Evolutionary conservation across 2,888 invertebrate genomes (phyloP), one percentile per base, ranked within the genome.

Genomic region (Ypsolopha scabrella): DNA sequence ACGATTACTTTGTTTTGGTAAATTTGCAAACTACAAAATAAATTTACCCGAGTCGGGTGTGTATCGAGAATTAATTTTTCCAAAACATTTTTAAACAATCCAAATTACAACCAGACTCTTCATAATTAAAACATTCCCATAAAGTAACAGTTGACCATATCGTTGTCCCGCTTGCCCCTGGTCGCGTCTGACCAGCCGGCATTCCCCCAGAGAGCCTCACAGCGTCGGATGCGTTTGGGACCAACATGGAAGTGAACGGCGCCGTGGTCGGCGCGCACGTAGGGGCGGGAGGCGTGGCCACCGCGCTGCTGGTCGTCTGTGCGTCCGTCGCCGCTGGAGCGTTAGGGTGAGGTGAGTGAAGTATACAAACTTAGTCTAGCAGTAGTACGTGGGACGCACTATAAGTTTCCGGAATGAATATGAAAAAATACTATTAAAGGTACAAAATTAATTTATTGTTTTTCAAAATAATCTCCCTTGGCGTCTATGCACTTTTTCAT

Each of bases 331-430:
- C 90, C 0, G 90, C 91, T 53, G 92, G 92, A 63, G 89, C 90
- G 60, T 87, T 92, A 67, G 92, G 92, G 92, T 93, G 92, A 92
- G 92, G 92, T 93, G 62, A 73, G 92, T 89, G 56, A 7, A 14
- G 2, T 24, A 24, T 24, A 10, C n/a, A 44, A 13, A 34, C 37
- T 11, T 41, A 44, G 50, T n/a, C 34, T 35, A 34, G 51, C 46
- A 49, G 51, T 41, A 46, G 24, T 24, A 24, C n/a, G n/a, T n/a
- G n/a, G n/a, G n/a, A n/a, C n/a, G n/a, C n/a, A n/a, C n/a, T n/a
- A n/a, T n/a, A n/a, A n/a, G n/a, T n/a, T n/a, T n/a, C n/a, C n/a
- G n/a, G n/a, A n/a, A n/a, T n/a, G n/a, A n/a, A n/a, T n/a, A n/a
- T n/a, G n/a, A n/a, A n/a, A n/a, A n/a, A n/a, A n/a, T n/a, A n/a